These are phyloP conservation scores for Phylloscopus trochiloides DNA, from an alignment of 2,113 vertebrate genomes.

Conservation along the genomic window DNA sequence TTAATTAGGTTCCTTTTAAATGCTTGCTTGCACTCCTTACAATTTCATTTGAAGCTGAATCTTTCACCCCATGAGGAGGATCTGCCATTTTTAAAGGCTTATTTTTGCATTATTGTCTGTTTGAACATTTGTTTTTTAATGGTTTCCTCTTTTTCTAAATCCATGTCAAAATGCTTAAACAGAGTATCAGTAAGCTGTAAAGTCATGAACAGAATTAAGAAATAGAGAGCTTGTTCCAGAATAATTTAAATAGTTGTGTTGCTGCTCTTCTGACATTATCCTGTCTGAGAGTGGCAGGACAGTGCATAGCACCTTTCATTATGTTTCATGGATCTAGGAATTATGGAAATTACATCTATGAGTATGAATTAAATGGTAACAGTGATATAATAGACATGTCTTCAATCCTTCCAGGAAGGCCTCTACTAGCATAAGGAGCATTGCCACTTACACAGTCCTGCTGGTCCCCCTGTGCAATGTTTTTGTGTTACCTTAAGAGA, in stretches of 20 bases:
- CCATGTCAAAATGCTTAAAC: neutral
- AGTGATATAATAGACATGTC: neutral
- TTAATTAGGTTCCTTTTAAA: slow-evolving; percentile 56
- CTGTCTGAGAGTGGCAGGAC: neutral
- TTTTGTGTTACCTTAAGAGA: neutral
- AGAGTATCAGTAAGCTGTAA: neutral
- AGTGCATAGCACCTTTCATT: neutral
- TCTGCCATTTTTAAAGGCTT: neutral
- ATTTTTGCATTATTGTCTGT: neutral
- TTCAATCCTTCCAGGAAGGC: neutral
- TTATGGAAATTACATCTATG: neutral
- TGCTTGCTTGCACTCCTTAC: slow-evolving; percentile 2
- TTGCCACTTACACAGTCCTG: neutral
- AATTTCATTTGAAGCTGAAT: neutral
- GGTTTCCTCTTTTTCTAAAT: neutral
- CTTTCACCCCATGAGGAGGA: neutral
- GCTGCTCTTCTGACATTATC: neutral
- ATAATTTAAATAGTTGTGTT: neutral
- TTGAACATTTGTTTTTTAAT: neutral
- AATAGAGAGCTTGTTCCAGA: neutral
- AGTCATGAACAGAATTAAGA: neutral
- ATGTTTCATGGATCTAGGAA: neutral
- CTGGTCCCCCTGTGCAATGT: neutral
- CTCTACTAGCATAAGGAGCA: neutral
- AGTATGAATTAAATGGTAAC: neutral